Conservation (phyloP, 2,888 invertebrate genomes). For the Smittia aterrima region DNA sequence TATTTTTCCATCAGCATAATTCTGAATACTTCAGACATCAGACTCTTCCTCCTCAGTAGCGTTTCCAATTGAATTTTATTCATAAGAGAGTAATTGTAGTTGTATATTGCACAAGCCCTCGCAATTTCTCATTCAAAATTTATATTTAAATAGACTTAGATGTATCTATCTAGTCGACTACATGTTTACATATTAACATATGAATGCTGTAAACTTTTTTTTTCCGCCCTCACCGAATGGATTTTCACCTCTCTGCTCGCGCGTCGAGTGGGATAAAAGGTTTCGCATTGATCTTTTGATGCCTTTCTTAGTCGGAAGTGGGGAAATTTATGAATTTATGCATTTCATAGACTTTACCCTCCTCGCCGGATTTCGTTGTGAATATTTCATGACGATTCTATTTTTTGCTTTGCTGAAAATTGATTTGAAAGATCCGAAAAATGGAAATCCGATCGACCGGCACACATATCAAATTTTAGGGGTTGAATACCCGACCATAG, state of each 20-base stretch:
- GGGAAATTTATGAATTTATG: conserved; percentile 22
- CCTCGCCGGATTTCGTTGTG: neutral
- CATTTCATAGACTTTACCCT: neutral
- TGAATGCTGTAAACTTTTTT: too few relatives aligned
- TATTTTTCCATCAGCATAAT: neutral
- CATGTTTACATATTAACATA: conserved; percentile 7
- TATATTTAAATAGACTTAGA: conserved; percentile 33
- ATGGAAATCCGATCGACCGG: neutral
- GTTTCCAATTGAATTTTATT: conserved; percentile 36
- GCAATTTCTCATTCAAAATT: conserved; percentile 30
- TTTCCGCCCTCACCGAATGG: neutral
- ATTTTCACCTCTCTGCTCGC: neutral
- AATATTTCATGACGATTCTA: conserved; percentile 25
- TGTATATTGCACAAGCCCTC: neutral
- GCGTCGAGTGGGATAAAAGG: neutral
- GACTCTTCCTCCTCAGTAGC: neutral
- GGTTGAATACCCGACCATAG: neutral
- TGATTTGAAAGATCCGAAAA: neutral
- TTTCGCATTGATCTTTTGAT: conserved; percentile 25
- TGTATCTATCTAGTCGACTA: neutral
- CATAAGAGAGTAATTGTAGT: conserved; percentile 17
- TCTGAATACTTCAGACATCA: neutral
- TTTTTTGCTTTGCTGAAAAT: neutral
- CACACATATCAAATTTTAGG: neutral
- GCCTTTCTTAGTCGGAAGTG: neutral